These are phyloP conservation scores for Ellobium chinense DNA, from an alignment of 2,888 invertebrate species.

Conservation along the genomic window DNA sequence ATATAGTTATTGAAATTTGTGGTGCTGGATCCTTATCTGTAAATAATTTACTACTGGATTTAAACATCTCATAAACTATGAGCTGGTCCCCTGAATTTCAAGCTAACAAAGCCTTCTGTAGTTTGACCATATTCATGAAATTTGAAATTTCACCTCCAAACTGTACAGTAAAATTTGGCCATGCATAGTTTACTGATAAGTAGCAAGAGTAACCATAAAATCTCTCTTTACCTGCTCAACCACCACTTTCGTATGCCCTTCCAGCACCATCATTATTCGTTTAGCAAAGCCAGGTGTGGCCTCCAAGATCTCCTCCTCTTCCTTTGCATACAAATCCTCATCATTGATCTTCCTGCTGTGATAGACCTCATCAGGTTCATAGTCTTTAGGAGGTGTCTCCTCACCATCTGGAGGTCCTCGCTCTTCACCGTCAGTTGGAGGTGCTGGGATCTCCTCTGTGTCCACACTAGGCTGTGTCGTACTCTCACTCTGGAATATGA, in stretches of 20 bases:
- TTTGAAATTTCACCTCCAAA: no score
- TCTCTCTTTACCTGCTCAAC: conserved; percentile 41
- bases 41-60: no score
- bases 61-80: no score
- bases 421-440: background rate
- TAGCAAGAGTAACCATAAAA: no score
- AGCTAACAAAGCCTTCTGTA: no score
- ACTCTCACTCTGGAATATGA: conserved; percentile 5
- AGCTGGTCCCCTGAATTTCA: no score
- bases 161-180: no score
- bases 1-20: no score
- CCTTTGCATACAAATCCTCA: conserved; percentile 36
- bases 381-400: conserved; percentile 9
- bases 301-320: conserved; percentile 31
- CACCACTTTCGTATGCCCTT: conserved; percentile 28
- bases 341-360: conserved; percentile 46
- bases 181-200: no score
- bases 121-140: no score
- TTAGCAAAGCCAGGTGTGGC: conserved; percentile 4
- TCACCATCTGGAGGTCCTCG: background rate
- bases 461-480: background rate
- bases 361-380: conserved; percentile 26
- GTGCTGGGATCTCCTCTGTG: background rate
- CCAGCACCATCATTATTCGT: conserved; percentile 14
- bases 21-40: no score